These are phyloP conservation scores for Brachypteracias leptosomus DNA, from an alignment of 2,113 vertebrate genomes.

Conservation along the genomic window DNA sequence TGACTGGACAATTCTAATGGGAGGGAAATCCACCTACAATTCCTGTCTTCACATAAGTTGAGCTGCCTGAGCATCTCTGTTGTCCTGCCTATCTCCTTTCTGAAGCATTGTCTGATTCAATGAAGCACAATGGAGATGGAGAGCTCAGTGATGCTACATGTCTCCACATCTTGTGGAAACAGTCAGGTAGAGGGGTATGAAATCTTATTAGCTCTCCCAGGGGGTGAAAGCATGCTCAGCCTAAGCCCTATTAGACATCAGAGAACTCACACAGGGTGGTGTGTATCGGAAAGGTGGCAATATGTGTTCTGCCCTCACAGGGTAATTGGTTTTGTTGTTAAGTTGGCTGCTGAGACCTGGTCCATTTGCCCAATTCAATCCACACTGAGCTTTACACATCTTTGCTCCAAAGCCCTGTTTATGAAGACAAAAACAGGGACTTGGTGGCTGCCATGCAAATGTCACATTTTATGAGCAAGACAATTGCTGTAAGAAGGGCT, in stretches of 20 bases:
- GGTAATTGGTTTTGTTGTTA: not conserved
- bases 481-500: not conserved
- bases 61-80: not conserved
- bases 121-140: not conserved
- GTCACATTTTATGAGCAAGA: slow-evolving; percentile 5
- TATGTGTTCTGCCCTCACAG: not conserved
- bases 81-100: not conserved
- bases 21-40: not conserved
- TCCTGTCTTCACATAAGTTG: not conserved
- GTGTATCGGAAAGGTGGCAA: not conserved
- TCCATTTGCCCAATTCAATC: not conserved
- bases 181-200: not conserved
- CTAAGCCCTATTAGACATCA: not conserved
- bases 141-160: not conserved
- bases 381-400: not conserved
- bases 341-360: not conserved
- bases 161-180: not conserved
- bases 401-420: slow-evolving; percentile 14
- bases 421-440: not conserved
- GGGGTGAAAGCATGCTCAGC: not conserved
- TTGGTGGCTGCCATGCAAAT: not conserved
- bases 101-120: not conserved
- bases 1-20: not conserved
- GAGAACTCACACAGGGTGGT: not conserved
- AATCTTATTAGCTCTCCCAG: not conserved